Conservation (phyloP, 2,797 vertebrate genomes). For the Leptatherina wallacei region DNA sequence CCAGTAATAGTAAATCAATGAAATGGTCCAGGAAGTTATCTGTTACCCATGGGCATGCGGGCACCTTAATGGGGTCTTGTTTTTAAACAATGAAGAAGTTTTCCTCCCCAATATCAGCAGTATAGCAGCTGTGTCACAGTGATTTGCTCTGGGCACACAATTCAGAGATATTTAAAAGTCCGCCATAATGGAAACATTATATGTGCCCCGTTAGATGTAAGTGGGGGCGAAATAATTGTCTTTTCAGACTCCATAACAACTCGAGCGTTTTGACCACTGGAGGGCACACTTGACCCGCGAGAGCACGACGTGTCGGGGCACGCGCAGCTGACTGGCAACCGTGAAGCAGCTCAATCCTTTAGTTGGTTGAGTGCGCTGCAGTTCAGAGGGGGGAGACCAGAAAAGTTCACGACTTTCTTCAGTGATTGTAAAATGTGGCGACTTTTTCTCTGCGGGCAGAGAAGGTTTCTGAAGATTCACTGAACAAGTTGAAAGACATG, state of each 20-base stretch:
- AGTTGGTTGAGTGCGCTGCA: neutral
- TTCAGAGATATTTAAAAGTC: no score
- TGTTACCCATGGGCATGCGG: no score
- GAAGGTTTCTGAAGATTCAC: neutral
- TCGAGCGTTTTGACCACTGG: conserved; percentile 37
- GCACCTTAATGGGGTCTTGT: no score
- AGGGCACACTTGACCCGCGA: conserved; percentile 35
- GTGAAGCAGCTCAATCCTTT: neutral
- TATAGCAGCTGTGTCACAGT: no score
- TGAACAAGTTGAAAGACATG: conserved; percentile 70
- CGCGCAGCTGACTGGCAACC: conserved; percentile 39
- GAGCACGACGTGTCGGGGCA: conserved; percentile 34
- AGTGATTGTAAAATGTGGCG: conserved; percentile 3
- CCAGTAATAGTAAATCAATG: no score
- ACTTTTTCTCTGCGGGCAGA: neutral
- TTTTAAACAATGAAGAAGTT: no score
- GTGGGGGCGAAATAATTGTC: neutral
- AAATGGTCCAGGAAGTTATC: no score
- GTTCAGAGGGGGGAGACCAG: neutral
- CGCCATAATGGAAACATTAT: no score
- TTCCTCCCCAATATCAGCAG: no score
- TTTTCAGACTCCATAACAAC: neutral
- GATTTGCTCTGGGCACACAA: no score
- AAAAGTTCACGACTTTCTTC: conserved; percentile 4
- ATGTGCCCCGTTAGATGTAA: no score